Conservation (phyloP, 1,140 invertebrate species). For the Penaeus japonicus region DNA sequence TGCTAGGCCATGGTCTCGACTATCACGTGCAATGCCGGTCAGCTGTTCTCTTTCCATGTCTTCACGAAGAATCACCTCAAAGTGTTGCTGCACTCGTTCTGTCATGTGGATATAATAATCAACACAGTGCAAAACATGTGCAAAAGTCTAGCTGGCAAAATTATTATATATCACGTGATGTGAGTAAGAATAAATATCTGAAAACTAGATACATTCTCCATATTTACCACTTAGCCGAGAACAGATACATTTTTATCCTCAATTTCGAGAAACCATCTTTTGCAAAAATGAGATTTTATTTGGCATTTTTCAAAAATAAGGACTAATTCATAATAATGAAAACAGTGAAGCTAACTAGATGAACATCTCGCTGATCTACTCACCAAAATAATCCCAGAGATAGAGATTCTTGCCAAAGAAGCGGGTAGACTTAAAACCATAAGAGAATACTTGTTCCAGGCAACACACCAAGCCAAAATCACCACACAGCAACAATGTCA, state of each 20-base stretch:
- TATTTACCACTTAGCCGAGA: too few relatives aligned
- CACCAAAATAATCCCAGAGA: constrained; percentile 98
- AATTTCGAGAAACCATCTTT: too few relatives aligned
- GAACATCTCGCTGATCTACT: constrained; percentile 61
- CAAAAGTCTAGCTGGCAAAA: too few relatives aligned
- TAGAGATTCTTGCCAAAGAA: constrained; percentile 94
- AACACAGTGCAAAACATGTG: too few relatives aligned
- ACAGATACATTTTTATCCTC: too few relatives aligned
- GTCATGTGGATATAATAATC: constrained; percentile 16
- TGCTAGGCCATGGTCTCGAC: constrained; percentile 56
- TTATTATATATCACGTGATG: too few relatives aligned
- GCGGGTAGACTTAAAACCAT: constrained; percentile 89
- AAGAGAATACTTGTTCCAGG: constrained; percentile 92
- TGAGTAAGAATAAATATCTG: too few relatives aligned
- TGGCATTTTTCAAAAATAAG: too few relatives aligned
- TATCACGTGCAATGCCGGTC: constrained; percentile 65
- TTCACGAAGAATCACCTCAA: constrained; percentile 70
- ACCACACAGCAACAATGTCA: constrained; percentile 92
- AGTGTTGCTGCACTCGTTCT: constrained; percentile 87
- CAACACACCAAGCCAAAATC: constrained; percentile 92
- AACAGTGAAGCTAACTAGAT: background rate
- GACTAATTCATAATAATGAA: too few relatives aligned
- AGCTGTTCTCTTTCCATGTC: constrained; percentile 62
- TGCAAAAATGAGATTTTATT: too few relatives aligned
- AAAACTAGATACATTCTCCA: too few relatives aligned